A percentile compares a stretch with the other conserved stretches of the same genome.
phyloP scores from a whole-genome alignment of 2,888 invertebrate genomes.

The Ichneumon xanthorius region DNA sequence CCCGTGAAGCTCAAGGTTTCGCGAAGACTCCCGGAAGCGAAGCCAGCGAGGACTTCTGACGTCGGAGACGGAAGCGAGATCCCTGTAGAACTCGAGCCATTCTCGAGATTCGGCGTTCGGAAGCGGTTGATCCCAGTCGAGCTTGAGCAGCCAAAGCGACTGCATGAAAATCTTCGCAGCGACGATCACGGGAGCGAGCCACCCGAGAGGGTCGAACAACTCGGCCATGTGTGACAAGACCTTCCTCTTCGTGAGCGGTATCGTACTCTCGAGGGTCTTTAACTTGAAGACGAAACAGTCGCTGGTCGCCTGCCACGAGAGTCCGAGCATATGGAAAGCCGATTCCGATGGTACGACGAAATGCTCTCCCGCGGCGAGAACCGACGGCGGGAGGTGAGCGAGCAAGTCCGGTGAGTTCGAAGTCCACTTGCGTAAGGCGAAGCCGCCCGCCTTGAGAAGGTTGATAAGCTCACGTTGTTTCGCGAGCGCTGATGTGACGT shows the following conservation, averaged over 20 bases:
- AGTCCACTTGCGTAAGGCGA: conserved; percentile 47
- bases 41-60: conserved; percentile 63
- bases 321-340: conserved; percentile 54
- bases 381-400: conserved; percentile 11
- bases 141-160: conserved; percentile 55
- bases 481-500: neutral
- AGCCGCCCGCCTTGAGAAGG: conserved; percentile 54
- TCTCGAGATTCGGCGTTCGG: neutral
- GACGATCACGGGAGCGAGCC: conserved; percentile 47
- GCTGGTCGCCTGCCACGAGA: conserved; percentile 44
- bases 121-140: conserved; percentile 65
- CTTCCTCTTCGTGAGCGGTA: conserved; percentile 32
- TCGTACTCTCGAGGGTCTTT: neutral
- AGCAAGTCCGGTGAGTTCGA: conserved; percentile 33
- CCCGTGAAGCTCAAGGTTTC: conserved; percentile 37
- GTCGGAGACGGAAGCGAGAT: conserved; percentile 50
- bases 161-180: conserved; percentile 64
- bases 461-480: conserved; percentile 31
- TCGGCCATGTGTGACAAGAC: conserved; percentile 38
- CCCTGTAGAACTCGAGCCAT: conserved; percentile 32
- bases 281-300: conserved; percentile 41
- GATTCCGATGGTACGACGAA: conserved; percentile 25
- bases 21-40: too few relatives aligned
- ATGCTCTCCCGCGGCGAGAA: neutral
- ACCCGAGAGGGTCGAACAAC: conserved; percentile 57